Evolutionary conservation across 2,888 invertebrate species (phyloP), one percentile per base, ranked within the genome.

Genomic region (Caenorhabditis sp.): DNA sequence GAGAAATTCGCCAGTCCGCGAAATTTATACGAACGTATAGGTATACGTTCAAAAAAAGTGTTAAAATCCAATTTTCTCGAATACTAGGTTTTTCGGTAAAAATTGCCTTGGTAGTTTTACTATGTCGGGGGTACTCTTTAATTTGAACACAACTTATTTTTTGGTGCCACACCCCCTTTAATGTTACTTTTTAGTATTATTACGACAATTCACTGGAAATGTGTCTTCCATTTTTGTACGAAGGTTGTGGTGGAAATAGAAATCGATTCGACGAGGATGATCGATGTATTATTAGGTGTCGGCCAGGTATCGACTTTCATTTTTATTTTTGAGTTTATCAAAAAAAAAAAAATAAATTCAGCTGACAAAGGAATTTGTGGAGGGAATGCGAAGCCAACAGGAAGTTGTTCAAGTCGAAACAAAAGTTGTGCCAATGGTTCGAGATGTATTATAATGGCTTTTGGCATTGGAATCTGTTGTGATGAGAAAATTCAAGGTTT

Each of bases 361-460:
- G 72, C 72, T 62, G 72, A 72, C 64, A 72, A 72, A 68, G 72
- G 72, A n/a, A 65, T 65, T 17, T 72, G 72, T 56, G 72, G 72
- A 4, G 72, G 72, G 1, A 67, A 64, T 10, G 57, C 67, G 21
- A 72, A 68, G 23, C 52, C 72, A 0, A 4, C 54, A 17, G 72
- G 43, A 8, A 72, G 62, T 31, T 72, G 72, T 23, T 68, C 72
- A 7, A 64, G 31, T 49, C 49, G 68, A 20, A 65, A 72, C 31
- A 72, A 72, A 26, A 65, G 59, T 4, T 72, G 72, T 38, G 64
- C 67, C 17, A 56, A 49, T 12, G 72, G 72, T 5, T 64, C 72
- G 1, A 61, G 50, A 59, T 72, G 72, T 56, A 38, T 72, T 8
- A 68, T 43, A 2, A 72, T 72, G 72, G 72, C 72, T 31, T 72